Conservation (phyloP, 2,797 vertebrate genomes). For the Phrynocephalus vlangalii region DNA sequence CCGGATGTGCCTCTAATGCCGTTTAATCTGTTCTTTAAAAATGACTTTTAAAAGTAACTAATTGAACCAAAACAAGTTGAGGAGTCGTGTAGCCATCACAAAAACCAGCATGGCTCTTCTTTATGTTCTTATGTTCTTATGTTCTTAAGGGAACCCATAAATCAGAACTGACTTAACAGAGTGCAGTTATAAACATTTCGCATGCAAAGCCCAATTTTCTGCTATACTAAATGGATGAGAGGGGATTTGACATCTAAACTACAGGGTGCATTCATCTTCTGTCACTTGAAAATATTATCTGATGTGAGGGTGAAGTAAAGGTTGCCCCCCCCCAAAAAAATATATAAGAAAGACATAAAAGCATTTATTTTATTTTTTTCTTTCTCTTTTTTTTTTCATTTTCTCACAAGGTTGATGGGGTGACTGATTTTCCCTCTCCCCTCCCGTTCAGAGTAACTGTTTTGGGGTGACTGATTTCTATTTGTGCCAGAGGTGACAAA, state of each 20-base stretch:
- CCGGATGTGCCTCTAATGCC: no score
- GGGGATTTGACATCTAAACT: background rate
- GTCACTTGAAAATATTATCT: slow-evolving; percentile 7
- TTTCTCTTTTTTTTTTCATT: background rate
- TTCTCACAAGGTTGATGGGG: slow-evolving; percentile 7
- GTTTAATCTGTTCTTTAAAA: no score
- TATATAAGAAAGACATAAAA: slow-evolving; percentile 5
- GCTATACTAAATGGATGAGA: slow-evolving; percentile 14
- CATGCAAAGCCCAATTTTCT: background rate
- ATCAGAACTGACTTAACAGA: no score
- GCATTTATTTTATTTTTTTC: background rate
- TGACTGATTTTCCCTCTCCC: background rate
- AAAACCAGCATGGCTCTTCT: no score
- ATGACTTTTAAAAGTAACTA: no score
- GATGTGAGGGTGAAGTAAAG: background rate
- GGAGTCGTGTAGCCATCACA: no score
- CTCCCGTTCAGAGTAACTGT: background rate
- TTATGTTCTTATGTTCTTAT: no score
- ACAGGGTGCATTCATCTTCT: slow-evolving; percentile 5
- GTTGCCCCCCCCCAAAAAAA: background rate
- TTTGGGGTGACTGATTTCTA: slow-evolving; percentile 14
- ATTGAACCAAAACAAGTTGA: no score
- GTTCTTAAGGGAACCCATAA: no score
- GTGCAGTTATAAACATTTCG: background rate
- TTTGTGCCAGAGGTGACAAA: slow-evolving; percentile 12